A percentile compares a stretch with the other conserved stretches of the same genome.
These are phyloP conservation scores for Micromesistius poutassou DNA, from an alignment of 2,797 vertebrate species.

Conservation along the genomic window DNA sequence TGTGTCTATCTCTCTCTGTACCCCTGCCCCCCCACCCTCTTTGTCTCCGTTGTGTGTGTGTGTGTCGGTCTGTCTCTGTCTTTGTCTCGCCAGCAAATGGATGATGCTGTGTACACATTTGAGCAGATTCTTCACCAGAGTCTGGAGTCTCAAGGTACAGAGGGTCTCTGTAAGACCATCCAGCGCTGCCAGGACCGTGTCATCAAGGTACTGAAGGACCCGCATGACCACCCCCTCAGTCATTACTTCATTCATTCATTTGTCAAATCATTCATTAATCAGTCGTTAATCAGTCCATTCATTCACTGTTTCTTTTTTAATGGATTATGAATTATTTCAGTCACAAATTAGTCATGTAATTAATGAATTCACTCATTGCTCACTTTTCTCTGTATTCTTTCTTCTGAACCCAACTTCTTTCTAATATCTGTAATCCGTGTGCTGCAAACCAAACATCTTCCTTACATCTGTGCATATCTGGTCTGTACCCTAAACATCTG, in stretches of 20 bases:
- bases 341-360: no score
- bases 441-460: not conserved
- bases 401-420: no score
- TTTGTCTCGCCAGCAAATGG: constrained; percentile 83
- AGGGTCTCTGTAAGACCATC: constrained; percentile 85
- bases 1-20: not conserved
- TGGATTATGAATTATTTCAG: no score
- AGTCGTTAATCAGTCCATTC: not conserved
- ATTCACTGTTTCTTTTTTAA: not conserved
- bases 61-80: not conserved
- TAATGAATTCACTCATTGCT: not conserved
- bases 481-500: not conserved
- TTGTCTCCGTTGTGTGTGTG: not conserved
- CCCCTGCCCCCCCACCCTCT: not conserved
- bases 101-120: constrained; percentile 87
- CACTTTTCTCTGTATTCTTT: not conserved
- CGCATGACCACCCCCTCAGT: not conserved
- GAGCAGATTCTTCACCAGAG: constrained; percentile 93
- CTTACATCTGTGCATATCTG: not conserved
- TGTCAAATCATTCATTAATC: not conserved
- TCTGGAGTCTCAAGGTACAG: constrained; percentile 78
- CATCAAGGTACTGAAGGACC: constrained; percentile 78
- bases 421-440: not conserved
- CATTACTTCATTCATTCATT: not conserved
- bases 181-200: constrained; percentile 93